Evolutionary conservation across 2,113 vertebrate species (phyloP).

Genomic region (Gallinago paraguaiae): DNA sequence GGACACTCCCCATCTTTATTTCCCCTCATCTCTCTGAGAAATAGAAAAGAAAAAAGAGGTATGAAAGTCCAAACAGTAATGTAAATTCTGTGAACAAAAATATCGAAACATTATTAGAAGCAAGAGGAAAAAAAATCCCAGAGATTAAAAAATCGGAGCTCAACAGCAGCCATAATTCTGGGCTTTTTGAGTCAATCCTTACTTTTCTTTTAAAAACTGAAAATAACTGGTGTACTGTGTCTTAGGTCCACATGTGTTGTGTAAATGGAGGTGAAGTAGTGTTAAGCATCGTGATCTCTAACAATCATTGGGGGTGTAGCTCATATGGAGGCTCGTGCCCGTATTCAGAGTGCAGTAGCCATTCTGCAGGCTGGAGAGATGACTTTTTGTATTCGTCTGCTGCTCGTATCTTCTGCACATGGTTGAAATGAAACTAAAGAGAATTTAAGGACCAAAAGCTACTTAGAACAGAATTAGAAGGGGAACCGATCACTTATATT

Average conservation of each 20-base stretch:
- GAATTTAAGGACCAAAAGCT: background rate
- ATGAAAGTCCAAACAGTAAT: background rate
- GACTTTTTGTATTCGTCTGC: background rate
- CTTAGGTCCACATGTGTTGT: background rate
- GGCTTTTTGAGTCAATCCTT: background rate
- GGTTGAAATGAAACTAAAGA: background rate
- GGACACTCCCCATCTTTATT: background rate
- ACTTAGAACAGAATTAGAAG: background rate
- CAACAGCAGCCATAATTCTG: background rate
- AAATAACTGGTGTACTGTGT: background rate
- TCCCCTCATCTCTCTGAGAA: background rate
- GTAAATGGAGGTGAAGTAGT: background rate
- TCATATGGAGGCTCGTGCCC: background rate
- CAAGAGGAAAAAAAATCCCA: background rate
- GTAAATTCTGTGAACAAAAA: background rate
- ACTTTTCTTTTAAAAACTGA: background rate
- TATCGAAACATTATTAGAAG: background rate
- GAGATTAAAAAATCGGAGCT: background rate
- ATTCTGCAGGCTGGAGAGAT: background rate
- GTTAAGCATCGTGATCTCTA: background rate
- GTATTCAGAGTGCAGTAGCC: background rate
- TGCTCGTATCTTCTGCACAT: background rate
- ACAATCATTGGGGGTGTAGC: background rate
- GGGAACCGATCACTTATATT: background rate
- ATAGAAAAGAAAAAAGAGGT: background rate